These are phyloP conservation scores for Caenorhabditis sinica DNA, from an alignment of 2,888 invertebrate species.

Conservation along the genomic window DNA sequence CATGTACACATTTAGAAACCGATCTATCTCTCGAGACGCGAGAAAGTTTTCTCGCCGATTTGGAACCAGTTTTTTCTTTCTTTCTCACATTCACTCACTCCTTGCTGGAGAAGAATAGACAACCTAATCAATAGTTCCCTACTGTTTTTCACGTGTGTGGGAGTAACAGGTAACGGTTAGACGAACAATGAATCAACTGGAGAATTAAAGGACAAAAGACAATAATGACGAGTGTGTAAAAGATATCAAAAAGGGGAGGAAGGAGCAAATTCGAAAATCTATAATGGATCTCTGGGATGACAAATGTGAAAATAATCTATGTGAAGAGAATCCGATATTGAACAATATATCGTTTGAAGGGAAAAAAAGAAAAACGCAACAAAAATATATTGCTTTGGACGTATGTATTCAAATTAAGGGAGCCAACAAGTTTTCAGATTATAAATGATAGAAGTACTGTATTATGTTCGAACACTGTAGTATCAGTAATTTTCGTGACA, in stretches of 20 bases:
- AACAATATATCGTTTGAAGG: constrained; percentile 9
- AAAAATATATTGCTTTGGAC: not conserved
- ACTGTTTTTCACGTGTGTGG: constrained; percentile 2
- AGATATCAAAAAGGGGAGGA: too few species aligned
- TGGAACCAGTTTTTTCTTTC: constrained; percentile 51
- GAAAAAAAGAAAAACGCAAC: not conserved
- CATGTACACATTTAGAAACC: constrained; percentile 48
- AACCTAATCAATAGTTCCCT: constrained; percentile 55
- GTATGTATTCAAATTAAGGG: not conserved
- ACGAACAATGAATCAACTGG: constrained; percentile 22
- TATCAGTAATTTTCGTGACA: constrained; percentile 36
- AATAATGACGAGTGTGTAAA: not conserved
- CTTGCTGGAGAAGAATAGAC: not conserved
- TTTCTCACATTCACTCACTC: constrained; percentile 6
- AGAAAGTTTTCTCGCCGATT: constrained; percentile 57
- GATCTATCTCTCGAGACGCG: constrained; percentile 49
- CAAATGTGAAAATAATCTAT: constrained; percentile 19
- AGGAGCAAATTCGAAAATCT: not conserved
- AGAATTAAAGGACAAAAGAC: not conserved
- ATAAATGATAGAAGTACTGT: not conserved
- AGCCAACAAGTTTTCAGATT: not conserved
- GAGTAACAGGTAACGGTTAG: not conserved
- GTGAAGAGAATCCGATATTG: constrained; percentile 23
- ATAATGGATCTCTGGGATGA: not conserved
- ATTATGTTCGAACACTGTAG: constrained; percentile 21